Evolutionary conservation across 2,113 vertebrate species (phyloP), one percentile per base, ranked within the genome.

Genomic region (Penelope pileata): DNA sequence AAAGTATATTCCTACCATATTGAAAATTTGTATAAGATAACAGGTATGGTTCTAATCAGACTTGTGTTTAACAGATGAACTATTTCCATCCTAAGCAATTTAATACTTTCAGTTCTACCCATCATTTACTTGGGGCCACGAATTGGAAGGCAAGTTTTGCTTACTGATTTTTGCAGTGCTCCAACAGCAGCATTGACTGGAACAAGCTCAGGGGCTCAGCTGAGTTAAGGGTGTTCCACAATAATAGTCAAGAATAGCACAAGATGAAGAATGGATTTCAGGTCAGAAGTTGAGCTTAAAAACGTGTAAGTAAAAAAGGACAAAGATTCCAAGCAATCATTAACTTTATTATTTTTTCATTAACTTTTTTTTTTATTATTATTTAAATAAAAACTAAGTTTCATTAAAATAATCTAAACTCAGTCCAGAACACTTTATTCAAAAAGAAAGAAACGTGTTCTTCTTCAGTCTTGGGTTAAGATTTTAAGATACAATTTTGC

Each of bases 31-130:
- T 15, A 2, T 9, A 76, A 73, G 8, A 48, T 76, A 78, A 84
- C 0, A 0, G 32, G 36, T 7, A 26, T 12, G 6, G 12, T 66
- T 15, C 60, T 74, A 62, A 50, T 12, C 26, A 81, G 60, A 75
- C 6, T 4, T 59, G 9, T 32, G 62, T 68, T 91, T 78, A 53
- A 67, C 15, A 36, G 22, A 69, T 77, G 66, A 47, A 69, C 9
- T 70, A 58, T 12, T 73, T 67, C 29, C 27, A 60, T 32, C 38
- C 27, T 14, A 62, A 72, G 11, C 3, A 85, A 70, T 62, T 74
- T 48, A 74, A 42, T 67, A n/a, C 22, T 59, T 91, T 60, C 13
- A 34, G 24, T 59, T 67, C 75, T 47, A 73, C 8, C 22, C 22
- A 23, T 60, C 13, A 14, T 34, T 30, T 82, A 54, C 7, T 17